Conservation (phyloP, 2,888 invertebrate species). For the Orthosia incerta region DNA sequence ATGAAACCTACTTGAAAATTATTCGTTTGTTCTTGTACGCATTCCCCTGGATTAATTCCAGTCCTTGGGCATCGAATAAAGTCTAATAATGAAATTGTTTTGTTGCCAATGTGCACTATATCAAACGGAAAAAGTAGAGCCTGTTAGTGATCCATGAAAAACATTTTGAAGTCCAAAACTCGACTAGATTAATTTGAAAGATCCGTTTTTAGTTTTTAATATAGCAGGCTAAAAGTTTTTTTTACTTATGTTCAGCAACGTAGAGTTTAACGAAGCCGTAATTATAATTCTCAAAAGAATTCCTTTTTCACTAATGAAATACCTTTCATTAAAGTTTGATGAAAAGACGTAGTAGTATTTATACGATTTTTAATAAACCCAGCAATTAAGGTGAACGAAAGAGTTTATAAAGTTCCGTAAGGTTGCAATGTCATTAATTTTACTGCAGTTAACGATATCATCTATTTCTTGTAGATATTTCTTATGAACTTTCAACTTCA, state of each 20-base stretch:
- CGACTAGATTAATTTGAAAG: constrained; percentile 65
- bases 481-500: neutral
- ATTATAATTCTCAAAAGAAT: constrained; percentile 85
- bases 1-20: constrained; percentile 44
- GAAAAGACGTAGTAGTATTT: constrained; percentile 69
- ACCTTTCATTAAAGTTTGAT: constrained; percentile 81
- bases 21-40: constrained; percentile 54
- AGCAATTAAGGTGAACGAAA: constrained; percentile 47
- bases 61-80: constrained; percentile 46
- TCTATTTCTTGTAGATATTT: neutral
- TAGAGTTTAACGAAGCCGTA: constrained; percentile 86
- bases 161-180: constrained; percentile 38
- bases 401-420: constrained; percentile 29
- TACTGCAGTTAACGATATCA: neutral
- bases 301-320: constrained; percentile 81
- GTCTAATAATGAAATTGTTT: constrained; percentile 58
- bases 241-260: constrained; percentile 82
- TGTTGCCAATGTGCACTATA: constrained; percentile 42
- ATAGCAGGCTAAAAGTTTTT: constrained; percentile 79
- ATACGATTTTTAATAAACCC: constrained; percentile 56
- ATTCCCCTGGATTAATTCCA: constrained; percentile 57
- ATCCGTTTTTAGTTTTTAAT: constrained; percentile 82
- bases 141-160: constrained; percentile 29
- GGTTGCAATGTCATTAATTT: constrained; percentile 16
- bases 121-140: constrained; percentile 41